phyloP scores from a whole-genome alignment of 2,888 invertebrate genomes.

The Temnothorax unifasciatus region DNA sequence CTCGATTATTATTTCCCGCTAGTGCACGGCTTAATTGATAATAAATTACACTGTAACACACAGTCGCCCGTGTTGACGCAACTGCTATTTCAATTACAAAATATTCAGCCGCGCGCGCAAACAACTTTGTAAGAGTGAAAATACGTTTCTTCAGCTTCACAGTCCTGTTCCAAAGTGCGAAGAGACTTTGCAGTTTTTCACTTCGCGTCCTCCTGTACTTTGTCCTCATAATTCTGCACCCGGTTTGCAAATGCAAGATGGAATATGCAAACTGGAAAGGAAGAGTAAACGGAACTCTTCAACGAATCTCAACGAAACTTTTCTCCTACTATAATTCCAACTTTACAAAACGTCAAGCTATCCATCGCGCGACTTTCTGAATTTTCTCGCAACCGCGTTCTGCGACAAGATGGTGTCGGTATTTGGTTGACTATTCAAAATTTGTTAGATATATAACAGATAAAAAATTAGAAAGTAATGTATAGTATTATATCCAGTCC shows the following conservation, averaged over 20 bases:
- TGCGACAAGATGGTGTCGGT: too few relatives aligned
- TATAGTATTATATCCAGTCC: background rate
- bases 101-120: slow-evolving; percentile 12
- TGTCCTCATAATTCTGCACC: slow-evolving; percentile 45
- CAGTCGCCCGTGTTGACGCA: background rate
- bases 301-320: slow-evolving; percentile 50
- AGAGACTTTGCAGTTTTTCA: slow-evolving; percentile 53
- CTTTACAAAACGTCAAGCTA: slow-evolving; percentile 49
- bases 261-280: slow-evolving; percentile 48
- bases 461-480: background rate
- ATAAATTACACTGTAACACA: slow-evolving; percentile 7
- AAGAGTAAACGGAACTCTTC: slow-evolving; percentile 55
- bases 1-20: background rate
- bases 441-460: background rate
- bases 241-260: slow-evolving; percentile 50
- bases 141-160: slow-evolving; percentile 16
- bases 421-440: slow-evolving; percentile 7
- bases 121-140: slow-evolving; percentile 31
- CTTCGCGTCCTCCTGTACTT: slow-evolving; percentile 33
- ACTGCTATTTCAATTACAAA: slow-evolving; percentile 15
- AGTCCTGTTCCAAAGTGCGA: slow-evolving; percentile 36
- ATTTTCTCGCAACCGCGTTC: slow-evolving; percentile 12
- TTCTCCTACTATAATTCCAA: slow-evolving; percentile 41
- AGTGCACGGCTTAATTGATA: background rate
- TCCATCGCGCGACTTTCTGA: slow-evolving; percentile 20